Percentiles rank a stretch among this genome's conserved stretches.
These are phyloP conservation scores for Gracilinanus agilis DNA, from an alignment of 2,113 vertebrate genomes.

Conservation along the genomic window DNA sequence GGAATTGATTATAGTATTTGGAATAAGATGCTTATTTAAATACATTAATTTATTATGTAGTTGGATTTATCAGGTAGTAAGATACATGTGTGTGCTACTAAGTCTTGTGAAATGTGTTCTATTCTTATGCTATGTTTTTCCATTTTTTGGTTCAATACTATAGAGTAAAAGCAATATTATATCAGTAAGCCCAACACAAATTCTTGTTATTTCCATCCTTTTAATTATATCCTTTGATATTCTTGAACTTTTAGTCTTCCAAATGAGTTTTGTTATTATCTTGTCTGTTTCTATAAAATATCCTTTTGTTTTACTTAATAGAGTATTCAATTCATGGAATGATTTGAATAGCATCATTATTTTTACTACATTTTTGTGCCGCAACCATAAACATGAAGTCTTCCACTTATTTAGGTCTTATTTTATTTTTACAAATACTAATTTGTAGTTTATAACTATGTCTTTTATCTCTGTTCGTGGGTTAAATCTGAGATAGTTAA, in stretches of 20 bases:
- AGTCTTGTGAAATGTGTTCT: background rate
- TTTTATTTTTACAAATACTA: background rate
- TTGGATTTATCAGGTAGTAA: background rate
- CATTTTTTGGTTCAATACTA: background rate
- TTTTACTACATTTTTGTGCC: background rate
- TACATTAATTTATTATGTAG: background rate
- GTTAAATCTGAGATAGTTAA: background rate
- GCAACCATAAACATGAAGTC: background rate
- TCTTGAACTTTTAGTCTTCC: background rate
- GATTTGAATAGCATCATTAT: background rate
- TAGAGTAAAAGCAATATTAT: background rate
- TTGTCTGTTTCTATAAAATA: background rate
- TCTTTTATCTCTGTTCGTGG: background rate
- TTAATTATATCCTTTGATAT: background rate
- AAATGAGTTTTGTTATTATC: background rate
- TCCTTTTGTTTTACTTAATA: background rate
- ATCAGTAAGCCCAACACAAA: background rate
- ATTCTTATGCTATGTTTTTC: background rate
- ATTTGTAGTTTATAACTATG: background rate
- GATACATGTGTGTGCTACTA: background rate
- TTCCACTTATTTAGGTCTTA: background rate
- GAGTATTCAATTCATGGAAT: background rate
- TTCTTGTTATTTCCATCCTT: background rate
- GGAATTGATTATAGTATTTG: background rate
- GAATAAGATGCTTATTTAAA: background rate